Evolutionary conservation across 2,888 invertebrate species (phyloP), one percentile per base, ranked within the genome.

Genomic region (Cacoxenus indagator): DNA sequence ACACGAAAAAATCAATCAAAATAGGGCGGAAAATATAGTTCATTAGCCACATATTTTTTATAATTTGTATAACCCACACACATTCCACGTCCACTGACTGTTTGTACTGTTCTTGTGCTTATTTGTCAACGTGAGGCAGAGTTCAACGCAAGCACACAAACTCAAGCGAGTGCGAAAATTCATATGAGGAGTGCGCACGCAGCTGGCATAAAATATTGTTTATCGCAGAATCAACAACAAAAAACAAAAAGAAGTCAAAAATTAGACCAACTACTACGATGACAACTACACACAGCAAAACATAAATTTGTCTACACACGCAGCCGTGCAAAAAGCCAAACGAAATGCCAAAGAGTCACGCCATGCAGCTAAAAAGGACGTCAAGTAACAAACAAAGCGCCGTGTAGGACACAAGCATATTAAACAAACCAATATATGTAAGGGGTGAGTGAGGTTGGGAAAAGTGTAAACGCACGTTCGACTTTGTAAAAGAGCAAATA

Each of bases 141-240:
- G 37, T 37, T 37, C 14, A 37, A 1, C 9, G 17, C 17, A 51
- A 19, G 8, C 9, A 22, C 2, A 6, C 22, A 22, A 55, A 24
- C 1, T 57, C 55, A 66, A 55, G 17, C 55, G 45, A 66, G 65
- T 66, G 65, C 45, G 57, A 66, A 66, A 66, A 66, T 55, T 66
- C 57, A 43, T 24, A 51, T 11, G 51, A 66, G n/a, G n/a, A n/a
- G n/a, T n/a, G 27, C 55, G 22, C 37, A 55, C 57, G 24, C 43
- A 66, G 65, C 57, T 57, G 65, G 57, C 55, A 43, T 37, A 45
- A 62, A 62, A 62, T 62, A 62, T 43, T 43, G 45, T 62, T 62
- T 45, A 45, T n/a, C n/a, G n/a, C n/a, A n/a, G n/a, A n/a, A n/a
- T n/a, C n/a, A n/a, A n/a, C n/a, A n/a, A n/a, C n/a, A n/a, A n/a